Base-by-base conservation (phyloP, 2,113 vertebrate species). In the Cichladusa arquata region DNA sequence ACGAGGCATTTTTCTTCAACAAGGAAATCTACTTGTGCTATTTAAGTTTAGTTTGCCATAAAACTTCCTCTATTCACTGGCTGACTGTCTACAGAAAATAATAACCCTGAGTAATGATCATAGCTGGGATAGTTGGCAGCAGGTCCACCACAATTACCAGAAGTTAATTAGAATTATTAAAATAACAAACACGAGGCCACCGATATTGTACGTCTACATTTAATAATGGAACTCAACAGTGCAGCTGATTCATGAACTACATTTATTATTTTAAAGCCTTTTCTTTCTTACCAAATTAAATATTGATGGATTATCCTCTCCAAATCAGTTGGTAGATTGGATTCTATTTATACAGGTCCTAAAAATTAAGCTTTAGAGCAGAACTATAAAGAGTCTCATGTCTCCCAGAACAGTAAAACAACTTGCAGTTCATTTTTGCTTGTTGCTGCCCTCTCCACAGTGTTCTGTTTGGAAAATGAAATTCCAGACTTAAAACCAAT, bases 81-180 rank as follows among this genome's bases (percentile, higher is more conserved):
- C 88, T 76, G 96, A 29, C 34, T 95, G 45, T 73, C 92, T 95
- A 11, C 50, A 92, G 85, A 92, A 95, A 96, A 97, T 44, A 97
- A 92, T 95, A 96, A 96, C 89, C 93, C 92, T 95, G 83, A 96
- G 94, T 96, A 94, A 96, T 54, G 94, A 71, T 78, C 79, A 56
- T 31, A 78, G 65, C 73, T 3, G 0, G 88, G 72, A 45, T 26
- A 74, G 86, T 5, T 95, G 95, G 65, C 95, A 96, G 92, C 71
- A 91, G 88, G 95, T 97, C 94, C 91, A 96, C 77, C 86, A 96
- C 88, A 97, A 97, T 98, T 97, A 98, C 90, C 89, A 96, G 93
- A 92, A 96, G 95, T 97, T 97, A 97, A 98, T 98, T 98, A 96
- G 95, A 97, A 98, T 96, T 97, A 97, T 97, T 95, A 97, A 96